Evolutionary conservation across 2,113 vertebrate genomes (phyloP), one percentile per base, ranked within the genome.

Genomic region (Platycercus adscitus): DNA sequence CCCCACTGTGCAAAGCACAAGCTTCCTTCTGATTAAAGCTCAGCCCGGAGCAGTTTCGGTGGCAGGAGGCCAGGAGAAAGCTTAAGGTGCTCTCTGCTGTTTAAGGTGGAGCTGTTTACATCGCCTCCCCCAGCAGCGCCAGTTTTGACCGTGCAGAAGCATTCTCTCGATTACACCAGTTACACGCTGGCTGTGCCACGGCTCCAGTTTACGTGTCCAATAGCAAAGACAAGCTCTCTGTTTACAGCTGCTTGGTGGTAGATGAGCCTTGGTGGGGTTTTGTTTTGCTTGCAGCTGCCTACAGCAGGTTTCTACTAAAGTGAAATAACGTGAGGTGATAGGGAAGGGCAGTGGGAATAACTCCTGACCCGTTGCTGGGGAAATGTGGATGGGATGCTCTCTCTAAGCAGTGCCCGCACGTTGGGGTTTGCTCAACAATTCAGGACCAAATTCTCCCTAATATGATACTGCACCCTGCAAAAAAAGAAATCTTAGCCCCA

Each of bases 11-110:
- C 77, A 77, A 77, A 97, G 88, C 95, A 61, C 73, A 90, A 87
- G 46, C 91, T 96, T 97, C 96, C 94, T 97, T 95, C 93, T 97
- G 93, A 98, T 97, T 94, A 96, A 96, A 97, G 95, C 92, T 84
- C 93, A 70, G 97, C 96, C 97, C 88, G 83, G 81, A 91, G 93
- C 91, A 37, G 86, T 95, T 95, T 96, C 21, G 5, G 82, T 93
- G 96, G 96, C 97, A 93, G 81, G 55, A 78, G 84, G 97, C 97
- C 98, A 97, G 95, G 46, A 92, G 86, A 76, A 71, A 94, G 85
- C 94, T 97, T 88, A 97, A 96, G 91, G 97, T 96, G 91, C 89
- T 93, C 66, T 49, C 84, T 94, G 91, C 96, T 95, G 93, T 29
- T 98, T 97, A 98, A 98, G 97, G 97, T 97, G 95, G 96, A 96